These are phyloP conservation scores for Lates japonicus DNA, from an alignment of 2,797 vertebrate genomes.

Conservation along the genomic window DNA sequence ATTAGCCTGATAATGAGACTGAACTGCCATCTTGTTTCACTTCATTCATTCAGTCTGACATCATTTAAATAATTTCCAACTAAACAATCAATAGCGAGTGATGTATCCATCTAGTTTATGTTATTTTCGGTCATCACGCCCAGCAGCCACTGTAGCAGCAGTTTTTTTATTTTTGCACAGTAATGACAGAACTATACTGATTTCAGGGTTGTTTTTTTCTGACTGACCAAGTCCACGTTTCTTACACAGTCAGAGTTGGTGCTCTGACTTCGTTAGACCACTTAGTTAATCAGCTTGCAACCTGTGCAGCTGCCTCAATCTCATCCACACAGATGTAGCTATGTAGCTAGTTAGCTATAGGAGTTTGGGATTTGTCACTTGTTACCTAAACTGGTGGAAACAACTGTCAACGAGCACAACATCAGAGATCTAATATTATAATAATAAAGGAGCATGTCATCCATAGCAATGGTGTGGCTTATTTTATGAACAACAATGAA, in stretches of 20 bases:
- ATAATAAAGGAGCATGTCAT: background rate
- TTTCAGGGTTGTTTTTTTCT: background rate
- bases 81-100: background rate
- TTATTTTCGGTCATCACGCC: background rate
- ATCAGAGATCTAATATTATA: background rate
- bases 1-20: background rate
- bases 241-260: background rate
- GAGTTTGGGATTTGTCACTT: background rate
- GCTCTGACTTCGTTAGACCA: too few species aligned
- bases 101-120: background rate
- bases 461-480: too few species aligned
- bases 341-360: background rate
- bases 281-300: background rate
- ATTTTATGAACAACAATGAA: background rate
- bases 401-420: background rate
- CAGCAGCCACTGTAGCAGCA: background rate
- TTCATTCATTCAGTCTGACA: background rate
- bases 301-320: background rate
- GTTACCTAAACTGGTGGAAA: background rate
- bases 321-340: background rate
- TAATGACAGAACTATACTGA: background rate
- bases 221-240: background rate
- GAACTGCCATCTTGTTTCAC: background rate
- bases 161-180: background rate
- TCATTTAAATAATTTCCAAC: background rate